Conservation (phyloP, 2,113 vertebrate genomes). For the Psettodes erumei region DNA sequence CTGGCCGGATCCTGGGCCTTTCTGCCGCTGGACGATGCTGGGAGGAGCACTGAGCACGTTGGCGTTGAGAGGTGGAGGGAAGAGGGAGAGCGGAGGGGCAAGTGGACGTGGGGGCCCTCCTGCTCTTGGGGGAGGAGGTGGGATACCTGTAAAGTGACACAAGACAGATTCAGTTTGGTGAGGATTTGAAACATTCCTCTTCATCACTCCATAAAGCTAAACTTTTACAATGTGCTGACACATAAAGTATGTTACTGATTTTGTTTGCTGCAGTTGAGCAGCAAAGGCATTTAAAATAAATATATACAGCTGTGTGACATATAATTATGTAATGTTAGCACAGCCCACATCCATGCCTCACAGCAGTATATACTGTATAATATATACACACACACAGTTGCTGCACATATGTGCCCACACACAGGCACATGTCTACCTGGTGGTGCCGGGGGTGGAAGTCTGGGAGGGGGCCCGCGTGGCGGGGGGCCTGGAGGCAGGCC, state of each 20-base stretch:
- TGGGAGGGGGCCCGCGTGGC: conserved; percentile 94
- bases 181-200: background rate
- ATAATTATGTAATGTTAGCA: background rate
- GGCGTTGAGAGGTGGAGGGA: conserved; percentile 89
- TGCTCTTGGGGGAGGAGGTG: conserved; percentile 92
- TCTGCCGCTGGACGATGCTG: conserved; percentile 93
- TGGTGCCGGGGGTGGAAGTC: conserved; percentile 93
- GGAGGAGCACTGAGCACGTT: conserved; percentile 96
- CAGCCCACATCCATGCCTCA: background rate
- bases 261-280: background rate
- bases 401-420: background rate
- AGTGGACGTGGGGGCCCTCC: conserved; percentile 87
- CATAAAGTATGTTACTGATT: background rate
- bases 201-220: background rate
- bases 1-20: conserved; percentile 83
- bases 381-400: background rate
- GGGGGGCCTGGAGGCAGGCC: conserved; percentile 96
- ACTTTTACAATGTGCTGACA: background rate
- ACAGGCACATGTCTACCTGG: conserved; percentile 84
- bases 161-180: background rate
- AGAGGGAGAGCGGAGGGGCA: conserved; percentile 89
- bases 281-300: background rate
- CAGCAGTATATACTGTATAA: background rate
- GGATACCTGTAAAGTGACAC: conserved; percentile 85
- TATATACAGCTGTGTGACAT: background rate